Base-by-base conservation (phyloP, 2,797 vertebrate species). In the Melanotaenia parkinsoni region DNA sequence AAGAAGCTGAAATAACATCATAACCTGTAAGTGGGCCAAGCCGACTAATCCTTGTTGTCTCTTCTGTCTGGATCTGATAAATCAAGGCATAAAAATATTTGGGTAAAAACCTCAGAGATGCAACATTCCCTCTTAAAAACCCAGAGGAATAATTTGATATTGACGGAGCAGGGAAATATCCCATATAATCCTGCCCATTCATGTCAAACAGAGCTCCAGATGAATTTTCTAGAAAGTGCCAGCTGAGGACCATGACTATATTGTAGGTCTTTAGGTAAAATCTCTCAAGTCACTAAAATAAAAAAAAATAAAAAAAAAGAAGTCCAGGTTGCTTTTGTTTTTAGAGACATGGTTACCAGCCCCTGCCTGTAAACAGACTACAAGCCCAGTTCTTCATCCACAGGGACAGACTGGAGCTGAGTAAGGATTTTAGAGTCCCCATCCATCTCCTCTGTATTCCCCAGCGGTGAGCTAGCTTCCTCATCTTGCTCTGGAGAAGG, bases 381-480 rank as follows among this genome's bases (percentile, higher is more conserved):
- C 86, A 96, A 88, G 63, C 93, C 93, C 61, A 96, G 75, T 51
- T 96, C 94, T 32, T 96, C 96, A 47, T 97, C 96, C 77, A 97
- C 96, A 3, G 96, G 96, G 74, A 97, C 96, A 0, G 96, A 96
- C 90, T 96, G 96, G 5, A 97, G 93, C 86, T 97, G 96, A 6
- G 96, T 96, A 24, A 97, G 95, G 70, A 97, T 96, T 88, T 96
- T 97, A 5, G 92, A 77, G 72, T 95, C 94, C 26, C 91, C 93
- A 3, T 94, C 94, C 43, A 95, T 93, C 38, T 94, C 94, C 70
- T 96, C 96, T 0, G 94, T 91, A 63, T 94, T 93, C 24, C 93
- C 94, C 43, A 97, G 87, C 0, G 91, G 94, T 0, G 94, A 93
- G 2, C 85, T 72, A 20, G 91, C 0, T 60, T 92, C 88, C 81